These are phyloP conservation scores for Drosophila jambulina DNA, from an alignment of 1,140 invertebrate genomes.

Conservation along the genomic window DNA sequence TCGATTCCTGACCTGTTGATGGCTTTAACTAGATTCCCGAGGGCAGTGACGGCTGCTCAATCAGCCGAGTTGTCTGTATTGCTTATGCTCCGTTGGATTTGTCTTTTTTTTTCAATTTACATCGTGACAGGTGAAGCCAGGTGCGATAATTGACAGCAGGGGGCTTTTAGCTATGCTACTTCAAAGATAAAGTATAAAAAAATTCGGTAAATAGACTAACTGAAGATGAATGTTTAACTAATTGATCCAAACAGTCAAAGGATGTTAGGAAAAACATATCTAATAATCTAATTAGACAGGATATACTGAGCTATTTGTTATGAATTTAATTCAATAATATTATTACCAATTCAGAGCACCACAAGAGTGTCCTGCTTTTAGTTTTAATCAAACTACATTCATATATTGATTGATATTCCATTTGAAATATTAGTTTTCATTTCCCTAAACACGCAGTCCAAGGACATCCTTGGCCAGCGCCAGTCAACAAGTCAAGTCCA, in stretches of 20 bases:
- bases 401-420: background rate
- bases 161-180: background rate
- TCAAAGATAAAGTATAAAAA: background rate
- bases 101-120: constrained; percentile 37
- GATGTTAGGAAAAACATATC: background rate
- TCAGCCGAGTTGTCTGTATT: constrained; percentile 50
- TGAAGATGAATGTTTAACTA: background rate
- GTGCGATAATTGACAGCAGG: constrained; percentile 19
- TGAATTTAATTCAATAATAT: background rate
- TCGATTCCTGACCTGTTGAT: constrained; percentile 44
- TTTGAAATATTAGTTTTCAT: constrained; percentile 3
- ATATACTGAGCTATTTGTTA: background rate
- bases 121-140: constrained; percentile 12
- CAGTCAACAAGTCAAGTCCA: background rate
- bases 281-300: background rate
- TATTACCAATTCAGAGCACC: too few relatives aligned
- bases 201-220: background rate
- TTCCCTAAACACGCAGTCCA: background rate
- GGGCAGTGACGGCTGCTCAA: constrained; percentile 28
- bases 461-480: background rate
- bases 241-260: background rate
- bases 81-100: constrained; percentile 40
- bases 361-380: background rate
- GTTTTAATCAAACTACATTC: background rate
- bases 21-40: constrained; percentile 29